Evolutionary conservation across 2,888 invertebrate species (phyloP).

Genomic region (Criorhina ranunculi): DNA sequence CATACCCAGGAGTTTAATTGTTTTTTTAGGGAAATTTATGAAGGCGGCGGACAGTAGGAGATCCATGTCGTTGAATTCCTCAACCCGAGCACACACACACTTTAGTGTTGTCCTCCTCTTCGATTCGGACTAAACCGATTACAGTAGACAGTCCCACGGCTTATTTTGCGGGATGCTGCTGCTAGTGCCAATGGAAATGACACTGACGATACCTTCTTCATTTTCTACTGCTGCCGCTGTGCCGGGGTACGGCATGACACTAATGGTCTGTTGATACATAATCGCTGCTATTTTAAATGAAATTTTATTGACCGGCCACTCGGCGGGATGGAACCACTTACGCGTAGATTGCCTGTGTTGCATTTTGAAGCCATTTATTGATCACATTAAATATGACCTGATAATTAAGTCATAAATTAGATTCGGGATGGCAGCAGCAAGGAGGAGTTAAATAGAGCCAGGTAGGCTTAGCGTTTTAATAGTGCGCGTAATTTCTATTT

Average conservation of each 20-base stretch:
- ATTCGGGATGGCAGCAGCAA: constrained; percentile 76
- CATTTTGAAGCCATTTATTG: constrained; percentile 86
- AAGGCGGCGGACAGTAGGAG: constrained; percentile 41
- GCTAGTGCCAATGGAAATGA: constrained; percentile 39
- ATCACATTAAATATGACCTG: constrained; percentile 84
- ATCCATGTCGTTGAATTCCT: constrained; percentile 25
- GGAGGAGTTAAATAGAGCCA: constrained; percentile 39
- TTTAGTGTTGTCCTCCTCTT: constrained; percentile 19
- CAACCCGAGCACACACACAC: constrained; percentile 11
- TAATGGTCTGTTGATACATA: constrained; percentile 85
- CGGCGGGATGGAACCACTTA: constrained; percentile 59
- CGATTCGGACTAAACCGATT: constrained; percentile 18
- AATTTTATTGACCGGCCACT: constrained; percentile 82
- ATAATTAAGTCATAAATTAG: constrained; percentile 85
- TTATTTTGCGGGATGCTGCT: constrained; percentile 19
- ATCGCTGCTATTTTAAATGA: constrained; percentile 85
- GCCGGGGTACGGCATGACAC: constrained; percentile 83
- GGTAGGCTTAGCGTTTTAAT: constrained; percentile 37
- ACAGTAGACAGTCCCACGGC: constrained; percentile 31
- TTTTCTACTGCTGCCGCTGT: constrained; percentile 79
- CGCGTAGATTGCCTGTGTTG: constrained; percentile 78
- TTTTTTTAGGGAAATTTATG: constrained; percentile 78
- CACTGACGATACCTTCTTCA: constrained; percentile 34
- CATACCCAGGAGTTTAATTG: constrained; percentile 82
- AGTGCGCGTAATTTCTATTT: constrained; percentile 35